These are phyloP conservation scores for Aegypius monachus DNA, from an alignment of 2,113 vertebrate species.

Conservation along the genomic window DNA sequence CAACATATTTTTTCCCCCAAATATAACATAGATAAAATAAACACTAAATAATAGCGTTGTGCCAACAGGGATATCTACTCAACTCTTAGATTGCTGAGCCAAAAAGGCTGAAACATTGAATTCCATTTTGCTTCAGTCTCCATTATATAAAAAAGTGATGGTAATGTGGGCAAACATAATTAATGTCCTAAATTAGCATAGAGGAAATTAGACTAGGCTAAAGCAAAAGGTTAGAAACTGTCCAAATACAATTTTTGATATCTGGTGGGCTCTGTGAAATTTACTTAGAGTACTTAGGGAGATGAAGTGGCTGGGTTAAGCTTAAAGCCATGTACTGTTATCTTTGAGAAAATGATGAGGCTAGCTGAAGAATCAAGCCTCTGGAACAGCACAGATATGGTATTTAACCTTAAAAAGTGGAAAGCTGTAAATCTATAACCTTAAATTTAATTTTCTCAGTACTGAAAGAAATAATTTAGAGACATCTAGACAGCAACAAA, in stretches of 20 bases:
- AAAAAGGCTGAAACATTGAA: not conserved
- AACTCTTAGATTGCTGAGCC: not conserved
- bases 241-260: not conserved
- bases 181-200: not conserved
- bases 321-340: not conserved
- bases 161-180: not conserved
- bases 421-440: not conserved
- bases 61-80: not conserved
- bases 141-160: not conserved
- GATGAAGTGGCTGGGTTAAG: not conserved
- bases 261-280: not conserved
- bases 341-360: not conserved
- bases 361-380: not conserved
- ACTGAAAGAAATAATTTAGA: not conserved
- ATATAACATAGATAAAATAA: not conserved
- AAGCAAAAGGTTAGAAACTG: not conserved
- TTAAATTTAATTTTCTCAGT: not conserved
- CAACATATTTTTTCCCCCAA: not conserved
- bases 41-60: not conserved
- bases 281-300: not conserved
- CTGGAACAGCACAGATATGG: not conserved
- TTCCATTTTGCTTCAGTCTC: not conserved
- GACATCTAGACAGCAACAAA: not conserved
- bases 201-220: not conserved
- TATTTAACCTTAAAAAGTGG: not conserved